Percentiles rank a stretch among this genome's conserved stretches.
Evolutionary conservation across 2,888 invertebrate species (phyloP).

Genomic region (Eupithecia pulchellata): DNA sequence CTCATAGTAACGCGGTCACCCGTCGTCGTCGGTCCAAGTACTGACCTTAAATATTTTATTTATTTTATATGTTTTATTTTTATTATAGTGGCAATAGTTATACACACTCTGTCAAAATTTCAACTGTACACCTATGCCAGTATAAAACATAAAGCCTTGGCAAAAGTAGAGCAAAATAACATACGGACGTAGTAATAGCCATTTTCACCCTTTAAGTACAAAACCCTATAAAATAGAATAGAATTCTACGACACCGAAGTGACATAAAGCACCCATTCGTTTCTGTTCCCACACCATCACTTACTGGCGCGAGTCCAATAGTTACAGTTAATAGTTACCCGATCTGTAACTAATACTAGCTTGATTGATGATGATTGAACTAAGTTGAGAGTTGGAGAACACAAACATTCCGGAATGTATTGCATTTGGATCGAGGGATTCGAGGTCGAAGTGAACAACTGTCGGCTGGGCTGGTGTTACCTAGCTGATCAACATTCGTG

Average conservation of each 20-base stretch:
- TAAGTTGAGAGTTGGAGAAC: constrained; percentile 38
- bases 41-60: no score
- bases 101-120: no score
- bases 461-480: constrained; percentile 52
- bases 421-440: constrained; percentile 46
- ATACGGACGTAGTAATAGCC: no score
- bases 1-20: no score
- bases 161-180: no score
- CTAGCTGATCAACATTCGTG: constrained; percentile 46
- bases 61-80: no score
- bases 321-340: constrained; percentile 38
- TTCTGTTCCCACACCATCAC: neutral
- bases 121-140: no score
- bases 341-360: constrained; percentile 38
- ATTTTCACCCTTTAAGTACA: no score
- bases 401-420: constrained; percentile 45
- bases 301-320: constrained; percentile 28
- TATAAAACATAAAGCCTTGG: no score
- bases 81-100: no score
- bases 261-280: neutral
- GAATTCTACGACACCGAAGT: neutral
- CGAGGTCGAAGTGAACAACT: constrained; percentile 51
- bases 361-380: constrained; percentile 48
- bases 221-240: no score
- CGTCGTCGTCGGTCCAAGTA: no score